These are phyloP conservation scores for Darevskia mixta DNA, from an alignment of 2,797 vertebrate genomes.

Conservation along the genomic window DNA sequence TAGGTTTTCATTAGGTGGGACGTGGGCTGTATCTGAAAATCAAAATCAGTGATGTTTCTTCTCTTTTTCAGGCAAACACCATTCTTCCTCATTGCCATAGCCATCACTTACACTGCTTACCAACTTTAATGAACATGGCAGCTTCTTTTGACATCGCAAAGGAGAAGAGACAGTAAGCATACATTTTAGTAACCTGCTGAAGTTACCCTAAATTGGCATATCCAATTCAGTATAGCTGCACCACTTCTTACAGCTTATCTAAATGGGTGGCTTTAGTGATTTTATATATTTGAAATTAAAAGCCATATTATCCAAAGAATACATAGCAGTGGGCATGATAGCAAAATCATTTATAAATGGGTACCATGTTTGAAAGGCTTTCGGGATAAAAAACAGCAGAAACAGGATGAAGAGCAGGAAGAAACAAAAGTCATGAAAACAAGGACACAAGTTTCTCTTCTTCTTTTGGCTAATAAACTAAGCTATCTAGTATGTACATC, in stretches of 20 bases:
- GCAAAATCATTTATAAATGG: background rate
- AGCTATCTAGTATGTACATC: too few relatives aligned
- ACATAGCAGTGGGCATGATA: background rate
- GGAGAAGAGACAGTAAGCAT: conserved; percentile 93
- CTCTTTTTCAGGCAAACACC: conserved; percentile 89
- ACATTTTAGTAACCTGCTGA: conserved; percentile 27
- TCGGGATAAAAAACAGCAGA: background rate
- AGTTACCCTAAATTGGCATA: background rate
- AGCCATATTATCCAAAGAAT: background rate
- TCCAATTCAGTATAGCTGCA: background rate
- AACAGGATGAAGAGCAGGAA: background rate
- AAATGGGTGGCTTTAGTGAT: background rate
- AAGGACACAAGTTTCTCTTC: background rate
- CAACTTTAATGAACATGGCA: conserved; percentile 97
- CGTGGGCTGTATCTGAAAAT: background rate
- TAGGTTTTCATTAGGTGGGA: background rate
- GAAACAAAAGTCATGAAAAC: background rate
- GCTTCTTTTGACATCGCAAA: conserved; percentile 96
- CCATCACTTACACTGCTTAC: conserved; percentile 97
- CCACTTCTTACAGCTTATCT: background rate
- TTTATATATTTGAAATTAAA: background rate
- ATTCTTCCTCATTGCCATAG: conserved; percentile 98
- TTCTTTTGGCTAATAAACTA: background rate
- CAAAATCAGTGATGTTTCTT: background rate
- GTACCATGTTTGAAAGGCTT: background rate